Percentiles rank a stretch among this genome's conserved stretches.
These are phyloP conservation scores for Rhabditophanes sp. DNA, from an alignment of 2,888 invertebrate genomes.

Conservation along the genomic window DNA sequence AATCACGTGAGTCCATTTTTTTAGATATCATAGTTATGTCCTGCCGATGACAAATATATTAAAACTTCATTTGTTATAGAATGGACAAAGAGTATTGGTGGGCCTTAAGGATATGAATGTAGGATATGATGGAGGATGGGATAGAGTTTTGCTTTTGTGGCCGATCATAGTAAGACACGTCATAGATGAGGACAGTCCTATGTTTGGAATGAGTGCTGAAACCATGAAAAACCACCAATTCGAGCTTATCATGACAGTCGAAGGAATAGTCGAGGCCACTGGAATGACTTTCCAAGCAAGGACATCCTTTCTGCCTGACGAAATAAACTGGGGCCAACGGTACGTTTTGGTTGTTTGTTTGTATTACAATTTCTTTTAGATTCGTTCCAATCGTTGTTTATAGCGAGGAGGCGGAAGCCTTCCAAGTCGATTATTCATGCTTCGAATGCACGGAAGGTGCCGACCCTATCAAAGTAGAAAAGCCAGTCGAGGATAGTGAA, in stretches of 20 bases:
- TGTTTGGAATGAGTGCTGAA: constrained; percentile 31
- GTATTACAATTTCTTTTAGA: too few relatives aligned
- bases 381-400: too few relatives aligned
- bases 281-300: constrained; percentile 42
- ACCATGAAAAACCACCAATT: constrained; percentile 17
- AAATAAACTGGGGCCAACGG: constrained; percentile 38
- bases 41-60: constrained; percentile 5
- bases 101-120: constrained; percentile 42
- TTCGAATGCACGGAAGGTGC: too few relatives aligned
- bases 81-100: constrained; percentile 34
- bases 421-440: too few relatives aligned
- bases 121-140: constrained; percentile 40
- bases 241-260: constrained; percentile 43
- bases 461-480: too few relatives aligned
- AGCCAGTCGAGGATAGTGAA: too few relatives aligned
- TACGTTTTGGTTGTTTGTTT: too few relatives aligned
- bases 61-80: constrained; percentile 19
- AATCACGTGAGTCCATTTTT: constrained; percentile 22
- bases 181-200: constrained; percentile 37
- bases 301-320: constrained; percentile 38
- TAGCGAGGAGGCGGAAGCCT: too few relatives aligned
- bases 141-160: constrained; percentile 40
- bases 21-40: neutral
- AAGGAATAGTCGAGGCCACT: constrained; percentile 43
- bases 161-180: constrained; percentile 40